Evolutionary conservation across 2,797 vertebrate genomes (phyloP).

Genomic region (Squalus acanthias): DNA sequence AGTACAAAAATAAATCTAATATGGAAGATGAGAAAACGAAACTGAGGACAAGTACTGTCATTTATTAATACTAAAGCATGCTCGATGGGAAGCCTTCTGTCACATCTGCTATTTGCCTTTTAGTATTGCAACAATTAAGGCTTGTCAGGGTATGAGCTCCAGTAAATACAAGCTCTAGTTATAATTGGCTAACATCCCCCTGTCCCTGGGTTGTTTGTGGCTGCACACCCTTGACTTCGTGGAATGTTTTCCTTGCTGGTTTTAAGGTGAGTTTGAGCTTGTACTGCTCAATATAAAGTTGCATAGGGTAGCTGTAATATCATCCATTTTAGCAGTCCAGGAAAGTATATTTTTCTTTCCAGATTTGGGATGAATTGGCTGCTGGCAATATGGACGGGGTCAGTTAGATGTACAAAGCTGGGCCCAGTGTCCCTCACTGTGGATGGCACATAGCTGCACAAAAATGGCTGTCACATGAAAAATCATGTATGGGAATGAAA

Average conservation of each 20-base stretch:
- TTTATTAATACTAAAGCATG: not conserved
- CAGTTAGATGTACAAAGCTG: not conserved
- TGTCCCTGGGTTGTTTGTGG: not conserved
- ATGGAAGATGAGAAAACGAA: not conserved
- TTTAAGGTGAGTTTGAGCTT: not conserved
- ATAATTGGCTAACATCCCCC: not conserved
- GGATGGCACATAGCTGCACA: not conserved
- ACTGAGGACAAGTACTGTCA: not conserved
- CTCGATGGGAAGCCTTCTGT: not conserved
- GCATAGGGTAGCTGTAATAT: not conserved
- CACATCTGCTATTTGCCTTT: not conserved
- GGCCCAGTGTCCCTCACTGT: not conserved
- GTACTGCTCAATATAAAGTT: not conserved
- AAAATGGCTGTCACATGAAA: not conserved
- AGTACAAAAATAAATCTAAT: not conserved
- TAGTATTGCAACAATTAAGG: not conserved
- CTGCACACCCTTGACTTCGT: not conserved
- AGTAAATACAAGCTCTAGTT: not conserved
- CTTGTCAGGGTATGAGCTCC: not conserved
- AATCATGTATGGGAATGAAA: not conserved
- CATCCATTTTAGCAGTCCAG: not conserved
- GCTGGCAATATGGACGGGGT: not conserved
- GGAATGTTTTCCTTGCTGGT: not conserved
- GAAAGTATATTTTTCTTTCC: not conserved
- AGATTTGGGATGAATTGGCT: not conserved